These are phyloP conservation scores for Anoplius nigerrimus DNA, from an alignment of 2,888 invertebrate genomes.

Conservation along the genomic window DNA sequence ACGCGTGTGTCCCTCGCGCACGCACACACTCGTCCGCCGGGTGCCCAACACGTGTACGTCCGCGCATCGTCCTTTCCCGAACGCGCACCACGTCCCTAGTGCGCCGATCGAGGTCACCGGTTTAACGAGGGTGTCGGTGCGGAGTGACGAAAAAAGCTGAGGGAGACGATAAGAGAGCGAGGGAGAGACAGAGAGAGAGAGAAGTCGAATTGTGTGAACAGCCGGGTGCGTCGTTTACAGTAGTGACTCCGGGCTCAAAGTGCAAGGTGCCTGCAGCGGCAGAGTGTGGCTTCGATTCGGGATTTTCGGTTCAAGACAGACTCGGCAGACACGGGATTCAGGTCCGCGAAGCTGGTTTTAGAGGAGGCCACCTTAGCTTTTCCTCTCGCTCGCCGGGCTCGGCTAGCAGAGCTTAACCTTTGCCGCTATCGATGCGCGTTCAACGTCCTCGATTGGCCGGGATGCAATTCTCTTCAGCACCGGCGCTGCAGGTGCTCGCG, in stretches of 20 bases:
- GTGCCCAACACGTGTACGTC: conserved; percentile 7
- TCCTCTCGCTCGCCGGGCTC: no score
- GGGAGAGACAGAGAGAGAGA: conserved; percentile 20
- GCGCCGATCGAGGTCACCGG: conserved; percentile 35
- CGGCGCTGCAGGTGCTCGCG: conserved; percentile 5
- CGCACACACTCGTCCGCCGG: not conserved
- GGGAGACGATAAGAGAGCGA: conserved; percentile 23
- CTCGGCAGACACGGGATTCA: no score
- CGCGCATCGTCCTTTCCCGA: conserved; percentile 11
- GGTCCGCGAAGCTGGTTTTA: no score
- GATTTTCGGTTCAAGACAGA: no score
- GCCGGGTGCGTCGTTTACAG: conserved; percentile 2
- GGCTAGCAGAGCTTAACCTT: no score
- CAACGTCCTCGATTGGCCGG: no score
- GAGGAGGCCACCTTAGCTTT: no score
- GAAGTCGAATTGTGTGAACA: not conserved
- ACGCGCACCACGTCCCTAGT: conserved; percentile 25
- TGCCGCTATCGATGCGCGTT: no score
- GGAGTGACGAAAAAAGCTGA: conserved; percentile 10
- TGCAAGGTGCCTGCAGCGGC: conserved; percentile 21
- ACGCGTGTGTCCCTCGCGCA: conserved; percentile 18
- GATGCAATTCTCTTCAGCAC: no score
- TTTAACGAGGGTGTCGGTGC: conserved; percentile 28
- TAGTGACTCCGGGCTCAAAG: conserved; percentile 44
- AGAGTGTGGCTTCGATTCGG: no score